phyloP scores from a whole-genome alignment of 2,113 vertebrate genomes.

The Pholis gunnellus region DNA sequence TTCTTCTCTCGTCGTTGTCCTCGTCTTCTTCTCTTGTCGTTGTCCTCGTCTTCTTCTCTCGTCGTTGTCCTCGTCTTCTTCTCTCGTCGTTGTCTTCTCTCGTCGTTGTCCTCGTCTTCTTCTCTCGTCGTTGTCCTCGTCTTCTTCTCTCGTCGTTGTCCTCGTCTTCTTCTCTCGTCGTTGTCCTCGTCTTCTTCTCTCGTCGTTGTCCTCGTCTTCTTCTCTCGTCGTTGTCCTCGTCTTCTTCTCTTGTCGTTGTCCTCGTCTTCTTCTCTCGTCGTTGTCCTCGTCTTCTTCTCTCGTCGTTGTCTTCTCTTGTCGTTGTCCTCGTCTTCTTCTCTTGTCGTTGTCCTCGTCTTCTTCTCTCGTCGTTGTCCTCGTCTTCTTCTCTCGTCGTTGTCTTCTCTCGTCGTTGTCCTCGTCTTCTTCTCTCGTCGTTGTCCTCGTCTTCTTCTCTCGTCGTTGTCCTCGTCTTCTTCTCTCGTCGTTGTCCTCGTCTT shows the following conservation, averaged over 20 bases:
- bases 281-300: conserved; percentile 19
- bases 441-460: not conserved
- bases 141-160: no score
- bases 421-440: conserved; percentile 16
- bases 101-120: not conserved
- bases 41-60: not conserved
- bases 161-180: not conserved
- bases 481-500: not conserved
- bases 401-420: not conserved
- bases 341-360: conserved; percentile 10
- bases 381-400: not conserved
- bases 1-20: not conserved
- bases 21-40: not conserved
- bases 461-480: not conserved
- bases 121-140: not conserved
- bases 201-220: not conserved
- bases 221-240: not conserved
- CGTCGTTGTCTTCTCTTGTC: not conserved
- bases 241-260: not conserved
- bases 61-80: conserved; percentile 4
- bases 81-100: not conserved
- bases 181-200: not conserved
- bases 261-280: rapidly evolving
- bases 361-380: not conserved
- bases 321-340: not conserved